phyloP scores from a whole-genome alignment of 2,113 vertebrate species.

The Panurus biarmicus region DNA sequence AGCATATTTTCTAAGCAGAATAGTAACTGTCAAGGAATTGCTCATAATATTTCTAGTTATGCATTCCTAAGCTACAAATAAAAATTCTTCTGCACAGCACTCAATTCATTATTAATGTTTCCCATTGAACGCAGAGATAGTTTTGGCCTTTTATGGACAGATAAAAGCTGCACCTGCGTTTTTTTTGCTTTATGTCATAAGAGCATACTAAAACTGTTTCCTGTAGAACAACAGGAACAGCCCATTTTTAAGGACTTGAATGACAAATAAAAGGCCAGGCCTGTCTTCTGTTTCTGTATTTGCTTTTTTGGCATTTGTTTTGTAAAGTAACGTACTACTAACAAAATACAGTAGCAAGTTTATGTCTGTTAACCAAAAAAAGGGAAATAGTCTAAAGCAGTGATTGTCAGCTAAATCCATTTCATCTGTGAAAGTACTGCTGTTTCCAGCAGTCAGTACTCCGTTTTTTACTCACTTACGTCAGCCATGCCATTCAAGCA shows the following conservation, averaged over 20 bases:
- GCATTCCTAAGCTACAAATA: slow-evolving; percentile 15
- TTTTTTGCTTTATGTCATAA: neutral
- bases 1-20: slow-evolving; percentile 33
- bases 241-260: neutral
- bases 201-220: neutral
- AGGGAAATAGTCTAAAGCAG: neutral
- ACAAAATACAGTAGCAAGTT: neutral
- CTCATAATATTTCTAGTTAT: slow-evolving; percentile 9
- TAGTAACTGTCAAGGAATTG: slow-evolving; percentile 35
- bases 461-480: neutral
- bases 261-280: neutral
- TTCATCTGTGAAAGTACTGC: neutral
- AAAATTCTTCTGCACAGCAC: neutral
- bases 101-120: neutral
- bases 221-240: neutral
- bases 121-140: neutral
- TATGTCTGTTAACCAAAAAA: neutral
- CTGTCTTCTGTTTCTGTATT: neutral
- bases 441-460: neutral
- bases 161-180: neutral
- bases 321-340: neutral
- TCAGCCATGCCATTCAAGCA: neutral
- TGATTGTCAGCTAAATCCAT: neutral
- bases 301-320: neutral
- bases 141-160: slow-evolving; percentile 33